Percentiles rank a stretch among this genome's conserved stretches.
These are phyloP conservation scores for Drosophila teissieri DNA, from an alignment of 1,140 invertebrate genomes.

Conservation along the genomic window DNA sequence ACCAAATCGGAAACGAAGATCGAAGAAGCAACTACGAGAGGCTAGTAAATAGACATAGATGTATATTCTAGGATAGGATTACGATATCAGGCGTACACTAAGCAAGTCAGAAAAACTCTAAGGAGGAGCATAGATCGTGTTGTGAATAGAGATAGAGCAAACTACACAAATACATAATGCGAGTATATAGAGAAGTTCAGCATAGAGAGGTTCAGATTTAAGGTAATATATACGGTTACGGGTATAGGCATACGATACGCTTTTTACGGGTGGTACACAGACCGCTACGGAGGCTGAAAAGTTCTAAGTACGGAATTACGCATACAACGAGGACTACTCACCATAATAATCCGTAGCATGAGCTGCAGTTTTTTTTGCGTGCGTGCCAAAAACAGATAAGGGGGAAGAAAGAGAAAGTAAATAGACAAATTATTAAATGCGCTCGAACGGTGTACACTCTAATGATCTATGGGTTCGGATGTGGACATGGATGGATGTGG, in stretches of 20 bases:
- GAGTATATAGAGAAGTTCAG: conserved; percentile 12
- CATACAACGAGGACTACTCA: conserved; percentile 90
- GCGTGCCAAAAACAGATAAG: conserved; percentile 81
- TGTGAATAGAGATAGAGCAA: conserved; percentile 11
- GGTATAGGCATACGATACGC: conserved; percentile 29
- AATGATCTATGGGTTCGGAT: conserved; percentile 26
- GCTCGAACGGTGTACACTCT: conserved; percentile 55
- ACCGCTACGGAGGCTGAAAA: conserved; percentile 43
- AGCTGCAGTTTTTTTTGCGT: conserved; percentile 87
- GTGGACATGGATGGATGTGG: not conserved
- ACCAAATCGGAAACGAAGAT: conserved; percentile 52
- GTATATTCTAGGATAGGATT: conserved; percentile 23
- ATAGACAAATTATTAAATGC: conserved; percentile 82
- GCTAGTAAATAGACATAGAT: conserved; percentile 37
- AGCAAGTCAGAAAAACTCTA: conserved; percentile 15
- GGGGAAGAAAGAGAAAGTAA: conserved; percentile 69
- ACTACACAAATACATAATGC: conserved; percentile 30
- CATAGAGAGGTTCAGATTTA: not conserved
- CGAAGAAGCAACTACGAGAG: conserved; percentile 43
- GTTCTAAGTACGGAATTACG: conserved; percentile 85
- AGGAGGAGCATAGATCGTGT: not conserved
- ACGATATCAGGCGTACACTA: conserved; percentile 35
- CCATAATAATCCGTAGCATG: conserved; percentile 99
- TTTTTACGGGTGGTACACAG: conserved; percentile 33
- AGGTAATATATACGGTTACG: conserved; percentile 22